Base-by-base conservation (phyloP, 1,140 invertebrate species). In the Drosophila littoralis region DNA sequence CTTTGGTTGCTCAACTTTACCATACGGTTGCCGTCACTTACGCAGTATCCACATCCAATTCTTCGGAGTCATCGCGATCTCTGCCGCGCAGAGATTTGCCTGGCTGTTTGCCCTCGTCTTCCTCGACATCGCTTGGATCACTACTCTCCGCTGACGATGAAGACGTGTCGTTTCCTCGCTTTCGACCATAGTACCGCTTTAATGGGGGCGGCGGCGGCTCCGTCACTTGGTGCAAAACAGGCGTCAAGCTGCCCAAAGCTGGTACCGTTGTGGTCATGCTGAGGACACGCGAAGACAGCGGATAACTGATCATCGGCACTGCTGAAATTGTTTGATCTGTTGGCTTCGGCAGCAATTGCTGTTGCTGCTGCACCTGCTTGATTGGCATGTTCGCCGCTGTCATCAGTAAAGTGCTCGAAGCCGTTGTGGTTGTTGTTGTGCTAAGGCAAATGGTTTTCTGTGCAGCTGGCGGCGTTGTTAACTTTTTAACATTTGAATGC, bases 111-210 rank as follows among this genome's bases (percentile, higher is more conserved):
- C 33, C 33, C 3, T 68, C 33, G 7, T 71, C 48, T 9, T 86
- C 84, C 6, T 83, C 83, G 0, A 66, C 65, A 10, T 83, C 90
- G 52, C 84, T 88, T 15, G 61, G 51, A 13, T 83, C 86, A 64
- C 77, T 89, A 33, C 75, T 82, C 9, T 90, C 83, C 6, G 66
- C 65, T 12, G 78, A 80, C 1, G 90, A 90, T 2, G 83, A 93
- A 1, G 93, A 93, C 55, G 93, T 93, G 10, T 93, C 91, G 79
- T 94, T 93, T 35, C 93, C 94, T 38, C 94, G 94, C 75, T 95
- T 94, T 36, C 95, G 93, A 36, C 95, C 95, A 86, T 96, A 96
- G 91, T 96, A 96, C 66, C 95, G 94, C 60, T 83, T 92, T 15
- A 93, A 70, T 8, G 92, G 92, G 12, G 92, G 91, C 22, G 93